Percentiles rank a stretch among this genome's conserved stretches.
These are phyloP conservation scores for Stratiomys singularior DNA, from an alignment of 2,888 invertebrate species.

Conservation along the genomic window DNA sequence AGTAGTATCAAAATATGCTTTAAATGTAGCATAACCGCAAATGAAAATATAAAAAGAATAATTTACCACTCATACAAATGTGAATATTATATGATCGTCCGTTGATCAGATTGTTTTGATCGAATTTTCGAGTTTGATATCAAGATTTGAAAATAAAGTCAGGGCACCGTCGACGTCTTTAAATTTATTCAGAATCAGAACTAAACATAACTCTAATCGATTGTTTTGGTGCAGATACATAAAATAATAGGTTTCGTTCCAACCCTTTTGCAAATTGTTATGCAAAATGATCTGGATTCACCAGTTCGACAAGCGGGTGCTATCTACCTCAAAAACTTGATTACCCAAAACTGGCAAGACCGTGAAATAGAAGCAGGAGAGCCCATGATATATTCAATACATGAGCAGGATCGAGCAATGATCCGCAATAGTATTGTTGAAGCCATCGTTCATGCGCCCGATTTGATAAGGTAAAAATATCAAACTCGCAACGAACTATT, in stretches of 20 bases:
- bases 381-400: conserved; percentile 84
- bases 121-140: too few relatives aligned
- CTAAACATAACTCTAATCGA: too few relatives aligned
- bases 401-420: conserved; percentile 95
- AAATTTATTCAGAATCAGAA: too few relatives aligned
- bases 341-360: conserved; percentile 89
- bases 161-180: too few relatives aligned
- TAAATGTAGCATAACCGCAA: too few relatives aligned
- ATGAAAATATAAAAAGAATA: too few relatives aligned
- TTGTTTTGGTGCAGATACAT: conserved; percentile 73
- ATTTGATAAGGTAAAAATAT: conserved; percentile 75
- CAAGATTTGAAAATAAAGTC: too few relatives aligned
- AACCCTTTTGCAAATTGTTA: conserved; percentile 90
- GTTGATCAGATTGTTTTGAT: too few relatives aligned
- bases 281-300: conserved; percentile 89
- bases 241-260: conserved; percentile 98
- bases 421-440: conserved; percentile 95
- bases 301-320: conserved; percentile 96
- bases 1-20: too few relatives aligned
- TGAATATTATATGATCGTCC: too few relatives aligned
- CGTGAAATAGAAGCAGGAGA: conserved; percentile 79
- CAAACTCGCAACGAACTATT: background rate
- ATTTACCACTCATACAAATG: too few relatives aligned
- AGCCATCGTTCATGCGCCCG: conserved; percentile 92
- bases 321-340: conserved; percentile 95